Percentiles rank a stretch among this genome's conserved stretches.
These are phyloP conservation scores for Theonella swinhoei DNA, from an alignment of 37 sponge, comb jelly and placozoan genomes.

Conservation along the genomic window DNA sequence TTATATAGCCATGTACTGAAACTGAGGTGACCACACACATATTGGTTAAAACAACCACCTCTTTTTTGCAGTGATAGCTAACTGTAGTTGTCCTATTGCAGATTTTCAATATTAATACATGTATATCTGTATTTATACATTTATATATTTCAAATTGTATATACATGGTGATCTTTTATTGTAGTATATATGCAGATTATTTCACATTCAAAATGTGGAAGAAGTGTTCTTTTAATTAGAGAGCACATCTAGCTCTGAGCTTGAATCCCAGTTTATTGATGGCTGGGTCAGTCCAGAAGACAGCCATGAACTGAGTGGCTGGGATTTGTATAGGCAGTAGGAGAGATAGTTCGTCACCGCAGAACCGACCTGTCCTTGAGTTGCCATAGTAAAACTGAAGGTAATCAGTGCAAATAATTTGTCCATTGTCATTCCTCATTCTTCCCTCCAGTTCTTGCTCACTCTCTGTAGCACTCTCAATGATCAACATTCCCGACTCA, in stretches of 20 bases:
- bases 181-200: too few species aligned
- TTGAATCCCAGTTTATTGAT: neutral
- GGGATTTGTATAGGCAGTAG: neutral
- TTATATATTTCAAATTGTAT: too few species aligned
- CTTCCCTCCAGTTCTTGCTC: neutral
- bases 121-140: too few species aligned
- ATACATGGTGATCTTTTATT: too few species aligned
- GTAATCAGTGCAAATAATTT: neutral
- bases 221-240: too few species aligned
- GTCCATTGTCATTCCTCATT: neutral
- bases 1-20: too few species aligned
- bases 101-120: too few species aligned
- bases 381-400: neutral
- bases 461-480: neutral
- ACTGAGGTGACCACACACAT: too few species aligned
- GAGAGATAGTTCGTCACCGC: neutral
- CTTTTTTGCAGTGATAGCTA: too few species aligned
- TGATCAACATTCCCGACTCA: neutral
- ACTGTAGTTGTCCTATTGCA: too few species aligned
- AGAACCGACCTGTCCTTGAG: neutral
- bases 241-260: neutral
- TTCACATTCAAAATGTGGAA: too few species aligned
- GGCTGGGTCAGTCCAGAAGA: neutral
- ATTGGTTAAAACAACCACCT: too few species aligned
- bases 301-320: neutral